Percentiles rank a stretch among this genome's conserved stretches.
Conservation (phyloP, 2,113 vertebrate species). For the Butastur rufipennis region DNA sequence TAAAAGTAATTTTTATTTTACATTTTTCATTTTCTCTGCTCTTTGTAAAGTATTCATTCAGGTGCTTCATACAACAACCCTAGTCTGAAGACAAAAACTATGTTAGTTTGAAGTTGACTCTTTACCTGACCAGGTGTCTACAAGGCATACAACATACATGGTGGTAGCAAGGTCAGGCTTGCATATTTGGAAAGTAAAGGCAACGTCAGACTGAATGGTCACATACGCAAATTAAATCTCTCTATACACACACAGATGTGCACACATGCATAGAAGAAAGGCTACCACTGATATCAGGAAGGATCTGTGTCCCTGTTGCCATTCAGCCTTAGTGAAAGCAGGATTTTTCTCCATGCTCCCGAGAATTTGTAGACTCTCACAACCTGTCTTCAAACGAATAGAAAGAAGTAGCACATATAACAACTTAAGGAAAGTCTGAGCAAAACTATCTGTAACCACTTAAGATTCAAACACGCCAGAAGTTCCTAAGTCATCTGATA, state of each 20-base stretch:
- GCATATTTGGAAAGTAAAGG: neutral
- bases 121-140: neutral
- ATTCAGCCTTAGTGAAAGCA: neutral
- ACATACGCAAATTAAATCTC: neutral
- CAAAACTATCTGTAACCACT: conserved; percentile 42
- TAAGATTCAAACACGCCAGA: conserved; percentile 27
- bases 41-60: neutral
- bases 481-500: conserved; percentile 55
- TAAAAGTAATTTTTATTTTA: neutral
- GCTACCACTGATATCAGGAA: neutral
- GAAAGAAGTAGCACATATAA: neutral
- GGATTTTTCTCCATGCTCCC: neutral
- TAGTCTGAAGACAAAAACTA: neutral
- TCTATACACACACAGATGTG: neutral
- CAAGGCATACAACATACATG: neutral
- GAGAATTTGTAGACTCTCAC: neutral
- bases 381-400: neutral
- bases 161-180: neutral
- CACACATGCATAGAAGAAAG: neutral
- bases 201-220: neutral
- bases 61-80: neutral
- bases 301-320: neutral
- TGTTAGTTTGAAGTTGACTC: neutral
- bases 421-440: conserved; percentile 16
- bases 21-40: neutral